phyloP scores from a whole-genome alignment of 2,113 vertebrate genomes.

The Naja naja region DNA sequence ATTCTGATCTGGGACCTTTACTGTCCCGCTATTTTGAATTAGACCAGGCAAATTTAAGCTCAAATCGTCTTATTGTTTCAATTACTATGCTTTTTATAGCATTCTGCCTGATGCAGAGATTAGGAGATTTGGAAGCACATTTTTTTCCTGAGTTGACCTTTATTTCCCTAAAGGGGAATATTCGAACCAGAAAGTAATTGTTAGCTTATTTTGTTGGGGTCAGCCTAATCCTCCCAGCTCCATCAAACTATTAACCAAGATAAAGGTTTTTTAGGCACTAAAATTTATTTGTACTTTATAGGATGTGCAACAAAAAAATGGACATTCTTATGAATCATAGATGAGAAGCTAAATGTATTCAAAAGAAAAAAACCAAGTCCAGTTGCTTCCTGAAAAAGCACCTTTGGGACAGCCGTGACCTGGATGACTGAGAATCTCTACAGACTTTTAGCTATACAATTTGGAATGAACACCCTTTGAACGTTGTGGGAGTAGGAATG shows the following conservation, averaged over 20 bases:
- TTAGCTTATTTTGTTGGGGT: background rate
- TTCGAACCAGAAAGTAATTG: background rate
- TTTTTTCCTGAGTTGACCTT: background rate
- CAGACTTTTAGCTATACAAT: no score
- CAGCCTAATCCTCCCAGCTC: background rate
- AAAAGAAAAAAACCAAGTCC: no score
- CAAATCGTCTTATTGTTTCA: background rate
- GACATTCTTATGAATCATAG: no score
- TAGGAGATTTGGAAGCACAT: background rate
- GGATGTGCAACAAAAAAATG: background rate
- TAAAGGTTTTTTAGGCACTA: background rate
- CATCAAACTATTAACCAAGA: background rate
- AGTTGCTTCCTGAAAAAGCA: no score
- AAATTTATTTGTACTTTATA: background rate
- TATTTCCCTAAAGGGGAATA: background rate
- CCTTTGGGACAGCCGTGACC: no score
- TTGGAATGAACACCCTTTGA: no score
- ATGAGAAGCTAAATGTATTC: no score
- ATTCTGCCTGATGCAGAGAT: background rate
- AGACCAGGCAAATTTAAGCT: background rate
- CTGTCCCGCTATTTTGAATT: background rate
- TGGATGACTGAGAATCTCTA: no score
- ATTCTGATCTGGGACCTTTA: background rate
- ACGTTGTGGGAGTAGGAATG: no score
- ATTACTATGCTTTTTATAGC: background rate